These are phyloP conservation scores for Diphyllodes magnificus DNA, from an alignment of 2,113 vertebrate species.

Conservation along the genomic window DNA sequence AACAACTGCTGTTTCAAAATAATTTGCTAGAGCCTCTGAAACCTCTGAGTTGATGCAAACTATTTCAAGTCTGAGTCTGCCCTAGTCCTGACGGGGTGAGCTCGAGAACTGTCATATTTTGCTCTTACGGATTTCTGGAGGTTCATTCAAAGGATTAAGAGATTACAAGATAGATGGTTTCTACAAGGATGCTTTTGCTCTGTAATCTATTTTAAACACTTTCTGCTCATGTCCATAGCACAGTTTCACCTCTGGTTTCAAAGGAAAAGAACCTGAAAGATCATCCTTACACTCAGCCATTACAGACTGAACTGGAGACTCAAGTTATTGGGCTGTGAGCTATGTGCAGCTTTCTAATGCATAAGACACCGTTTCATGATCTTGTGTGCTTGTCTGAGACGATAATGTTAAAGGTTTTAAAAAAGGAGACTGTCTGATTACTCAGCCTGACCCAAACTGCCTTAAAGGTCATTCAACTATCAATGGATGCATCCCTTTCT, in stretches of 20 bases:
- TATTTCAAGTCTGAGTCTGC: not conserved
- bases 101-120: not conserved
- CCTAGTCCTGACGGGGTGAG: not conserved
- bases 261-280: not conserved
- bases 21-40: not conserved
- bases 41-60: not conserved
- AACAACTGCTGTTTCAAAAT: not conserved
- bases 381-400: not conserved
- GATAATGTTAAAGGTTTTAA: not conserved
- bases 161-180: not conserved
- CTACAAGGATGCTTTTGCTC: not conserved
- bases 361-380: not conserved
- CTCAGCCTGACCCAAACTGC: not conserved
- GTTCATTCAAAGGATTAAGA: not conserved
- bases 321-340: not conserved
- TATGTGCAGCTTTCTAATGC: not conserved
- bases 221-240: not conserved
- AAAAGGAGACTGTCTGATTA: not conserved
- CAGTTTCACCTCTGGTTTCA: not conserved
- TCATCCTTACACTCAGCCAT: fast-evolving
- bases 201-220: not conserved
- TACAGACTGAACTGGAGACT: not conserved
- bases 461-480: not conserved
- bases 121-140: not conserved
- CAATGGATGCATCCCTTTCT: not conserved